A percentile compares a stretch with the other conserved stretches of the same genome.
Conservation (phyloP, 2,888 invertebrate genomes). For the Ptilodon capucinus region DNA sequence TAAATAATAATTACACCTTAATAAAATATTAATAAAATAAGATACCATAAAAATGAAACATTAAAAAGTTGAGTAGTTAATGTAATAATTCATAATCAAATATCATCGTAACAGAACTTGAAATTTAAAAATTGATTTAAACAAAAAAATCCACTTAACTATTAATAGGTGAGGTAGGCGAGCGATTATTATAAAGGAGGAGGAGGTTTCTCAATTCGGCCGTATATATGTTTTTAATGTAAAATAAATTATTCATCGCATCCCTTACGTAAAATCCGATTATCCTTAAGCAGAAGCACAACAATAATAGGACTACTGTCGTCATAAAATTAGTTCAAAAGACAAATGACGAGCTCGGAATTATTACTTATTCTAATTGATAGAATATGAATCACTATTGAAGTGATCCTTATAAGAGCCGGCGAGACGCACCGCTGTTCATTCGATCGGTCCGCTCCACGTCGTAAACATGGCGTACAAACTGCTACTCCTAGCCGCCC, state of each 20-base stretch:
- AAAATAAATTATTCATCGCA: not conserved
- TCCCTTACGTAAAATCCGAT: not conserved
- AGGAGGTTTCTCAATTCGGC: too few relatives aligned
- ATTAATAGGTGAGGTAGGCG: too few relatives aligned
- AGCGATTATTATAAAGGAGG: too few relatives aligned
- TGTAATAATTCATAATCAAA: not conserved
- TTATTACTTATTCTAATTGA: conserved; percentile 6
- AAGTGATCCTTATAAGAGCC: conserved; percentile 16
- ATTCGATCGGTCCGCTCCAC: conserved; percentile 20
- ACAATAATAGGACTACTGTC: not conserved
- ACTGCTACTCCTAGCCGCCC: conserved; percentile 21
- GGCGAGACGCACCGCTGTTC: conserved; percentile 4
- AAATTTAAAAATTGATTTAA: too few relatives aligned
- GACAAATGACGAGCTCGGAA: not conserved
- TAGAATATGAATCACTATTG: conserved; percentile 1
- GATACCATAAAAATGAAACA: too few relatives aligned
- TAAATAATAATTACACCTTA: not conserved
- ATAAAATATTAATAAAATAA: too few relatives aligned
- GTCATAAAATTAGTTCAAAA: not conserved
- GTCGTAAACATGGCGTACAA: conserved; percentile 34
- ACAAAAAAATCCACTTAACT: not conserved
- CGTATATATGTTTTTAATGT: too few relatives aligned
- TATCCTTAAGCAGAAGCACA: not conserved
- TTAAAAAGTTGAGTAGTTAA: not conserved
- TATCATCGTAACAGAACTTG: too few relatives aligned